These are phyloP conservation scores for Larimichthys polyactis DNA, from an alignment of 2,113 vertebrate species.

Conservation along the genomic window DNA sequence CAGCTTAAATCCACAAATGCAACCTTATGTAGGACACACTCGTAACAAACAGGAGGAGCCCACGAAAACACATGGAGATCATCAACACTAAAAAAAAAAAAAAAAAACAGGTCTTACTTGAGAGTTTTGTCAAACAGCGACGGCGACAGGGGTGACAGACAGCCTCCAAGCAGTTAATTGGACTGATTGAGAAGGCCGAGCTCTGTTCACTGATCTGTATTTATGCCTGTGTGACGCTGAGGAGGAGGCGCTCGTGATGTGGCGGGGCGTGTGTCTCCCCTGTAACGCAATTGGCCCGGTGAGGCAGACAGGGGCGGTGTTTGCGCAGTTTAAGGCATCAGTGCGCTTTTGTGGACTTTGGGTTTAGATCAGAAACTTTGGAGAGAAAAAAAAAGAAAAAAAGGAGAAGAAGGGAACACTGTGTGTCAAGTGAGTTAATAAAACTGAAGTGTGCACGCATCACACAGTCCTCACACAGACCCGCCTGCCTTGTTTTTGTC, in stretches of 20 bases:
- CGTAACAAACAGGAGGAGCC: too few relatives aligned
- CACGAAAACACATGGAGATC: too few relatives aligned
- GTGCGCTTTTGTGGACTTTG: constrained; percentile 54
- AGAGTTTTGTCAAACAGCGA: constrained; percentile 29
- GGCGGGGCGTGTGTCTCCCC: constrained; percentile 71
- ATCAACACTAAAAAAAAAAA: neutral
- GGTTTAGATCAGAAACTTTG: neutral
- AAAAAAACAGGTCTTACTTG: constrained; percentile 60
- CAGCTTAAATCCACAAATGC: neutral
- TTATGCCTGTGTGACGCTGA: constrained; percentile 54
- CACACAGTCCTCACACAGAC: neutral
- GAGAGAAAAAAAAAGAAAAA: constrained; percentile 2
- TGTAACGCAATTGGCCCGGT: constrained; percentile 68
- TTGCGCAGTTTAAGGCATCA: neutral
- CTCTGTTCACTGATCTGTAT: constrained; percentile 23
- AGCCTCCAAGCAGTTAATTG: neutral
- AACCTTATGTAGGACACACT: neutral
- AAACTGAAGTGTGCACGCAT: neutral
- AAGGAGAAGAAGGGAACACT: constrained; percentile 17
- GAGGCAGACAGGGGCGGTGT: constrained; percentile 49
- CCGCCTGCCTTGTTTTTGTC: neutral
- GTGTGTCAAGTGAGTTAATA: constrained; percentile 16
- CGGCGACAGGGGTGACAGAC: constrained; percentile 3
- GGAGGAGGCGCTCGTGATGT: constrained; percentile 64
- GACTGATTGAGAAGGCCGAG: constrained; percentile 51